Evolutionary conservation across 2,113 vertebrate species (phyloP).

Genomic region (Osmerus mordax): DNA sequence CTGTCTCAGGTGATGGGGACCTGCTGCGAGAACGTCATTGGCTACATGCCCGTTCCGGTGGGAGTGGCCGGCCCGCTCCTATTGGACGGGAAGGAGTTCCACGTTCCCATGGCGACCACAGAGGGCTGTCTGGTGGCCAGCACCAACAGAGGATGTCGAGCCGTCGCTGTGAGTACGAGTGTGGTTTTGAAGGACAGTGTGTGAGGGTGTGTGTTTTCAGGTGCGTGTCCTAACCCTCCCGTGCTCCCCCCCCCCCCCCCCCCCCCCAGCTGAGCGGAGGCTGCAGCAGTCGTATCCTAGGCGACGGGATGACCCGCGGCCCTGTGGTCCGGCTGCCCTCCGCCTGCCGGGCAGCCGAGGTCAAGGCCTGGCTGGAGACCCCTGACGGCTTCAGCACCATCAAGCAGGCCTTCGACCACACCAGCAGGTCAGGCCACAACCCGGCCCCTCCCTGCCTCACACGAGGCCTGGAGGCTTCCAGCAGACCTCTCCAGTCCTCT

Average conservation of each 20-base stretch:
- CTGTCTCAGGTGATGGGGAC: constrained; percentile 85
- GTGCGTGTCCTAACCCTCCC: neutral
- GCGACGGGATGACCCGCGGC: constrained; percentile 92
- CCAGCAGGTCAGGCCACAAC: constrained; percentile 81
- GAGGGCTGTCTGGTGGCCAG: constrained; percentile 96
- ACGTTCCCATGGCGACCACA: constrained; percentile 94
- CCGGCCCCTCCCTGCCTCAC: too few relatives aligned
- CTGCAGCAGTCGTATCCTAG: constrained; percentile 83
- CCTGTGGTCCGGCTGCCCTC: constrained; percentile 89
- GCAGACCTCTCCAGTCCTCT: too few relatives aligned
- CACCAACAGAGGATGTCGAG: constrained; percentile 92
- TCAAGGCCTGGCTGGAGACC: constrained; percentile 92
- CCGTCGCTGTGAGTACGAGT: constrained; percentile 80
- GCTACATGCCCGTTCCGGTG: constrained; percentile 96
- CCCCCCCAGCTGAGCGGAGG: constrained; percentile 83
- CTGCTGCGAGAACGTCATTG: constrained; percentile 96
- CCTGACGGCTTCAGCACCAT: constrained; percentile 78
- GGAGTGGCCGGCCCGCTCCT: constrained; percentile 90
- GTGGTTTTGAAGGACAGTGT: neutral
- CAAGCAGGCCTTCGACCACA: constrained; percentile 89
- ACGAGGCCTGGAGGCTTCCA: too few relatives aligned
- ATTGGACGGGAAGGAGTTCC: constrained; percentile 84
- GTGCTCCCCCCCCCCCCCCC: neutral
- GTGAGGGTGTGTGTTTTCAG: neutral
- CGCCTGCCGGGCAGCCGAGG: constrained; percentile 89